These are phyloP conservation scores for Osmerus mordax DNA, from an alignment of 2,113 vertebrate genomes.

Conservation along the genomic window DNA sequence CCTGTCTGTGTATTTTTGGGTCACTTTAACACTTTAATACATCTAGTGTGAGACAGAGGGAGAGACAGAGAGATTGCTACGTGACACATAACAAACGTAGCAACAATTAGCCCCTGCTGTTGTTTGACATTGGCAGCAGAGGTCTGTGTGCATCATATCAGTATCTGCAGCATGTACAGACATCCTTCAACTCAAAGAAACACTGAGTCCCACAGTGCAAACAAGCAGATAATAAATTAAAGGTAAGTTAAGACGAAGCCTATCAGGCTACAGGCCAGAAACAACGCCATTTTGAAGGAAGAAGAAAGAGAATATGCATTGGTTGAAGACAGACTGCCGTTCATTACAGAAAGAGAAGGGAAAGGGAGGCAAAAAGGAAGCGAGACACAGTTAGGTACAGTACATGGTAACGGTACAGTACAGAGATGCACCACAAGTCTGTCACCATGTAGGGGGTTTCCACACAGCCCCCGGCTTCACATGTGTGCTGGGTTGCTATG, in stretches of 20 bases:
- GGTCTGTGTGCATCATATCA: neutral
- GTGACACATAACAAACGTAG: neutral
- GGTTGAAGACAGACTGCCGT: neutral
- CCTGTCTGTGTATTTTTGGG: neutral
- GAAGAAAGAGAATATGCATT: neutral
- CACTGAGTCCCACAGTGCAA: neutral
- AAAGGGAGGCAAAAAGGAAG: neutral
- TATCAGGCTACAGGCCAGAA: neutral
- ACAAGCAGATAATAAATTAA: neutral
- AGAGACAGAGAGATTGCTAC: neutral
- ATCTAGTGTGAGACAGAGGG: neutral
- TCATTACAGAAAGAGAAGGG: neutral
- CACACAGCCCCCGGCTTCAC: no score
- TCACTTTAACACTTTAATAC: neutral
- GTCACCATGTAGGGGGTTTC: no score
- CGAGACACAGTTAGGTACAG: neutral
- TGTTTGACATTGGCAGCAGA: neutral
- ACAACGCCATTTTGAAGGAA: neutral
- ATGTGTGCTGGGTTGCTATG: no score
- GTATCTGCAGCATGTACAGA: neutral
- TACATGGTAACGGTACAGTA: no score
- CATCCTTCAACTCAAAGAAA: neutral
- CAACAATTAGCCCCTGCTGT: neutral
- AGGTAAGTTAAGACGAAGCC: no score
- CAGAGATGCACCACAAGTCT: no score